phyloP scores from a whole-genome alignment of 2,888 invertebrate genomes.

The Penaeus monodon region DNA sequence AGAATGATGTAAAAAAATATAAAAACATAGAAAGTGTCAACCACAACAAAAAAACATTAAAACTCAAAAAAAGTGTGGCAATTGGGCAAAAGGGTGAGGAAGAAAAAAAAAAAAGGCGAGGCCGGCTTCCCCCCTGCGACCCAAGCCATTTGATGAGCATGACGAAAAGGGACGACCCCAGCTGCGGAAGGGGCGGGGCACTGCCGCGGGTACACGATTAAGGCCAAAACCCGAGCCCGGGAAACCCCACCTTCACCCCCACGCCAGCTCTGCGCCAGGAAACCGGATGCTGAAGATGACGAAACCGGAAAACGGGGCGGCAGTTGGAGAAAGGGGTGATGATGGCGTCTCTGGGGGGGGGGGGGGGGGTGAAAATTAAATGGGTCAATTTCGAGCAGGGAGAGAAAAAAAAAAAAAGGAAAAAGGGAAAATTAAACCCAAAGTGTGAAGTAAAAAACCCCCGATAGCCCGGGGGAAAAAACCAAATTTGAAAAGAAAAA shows the following conservation, averaged over 20 bases:
- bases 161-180: conserved; percentile 65
- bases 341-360: conserved; percentile 56
- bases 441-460: too few species aligned
- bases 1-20: too few species aligned
- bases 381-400: too few species aligned
- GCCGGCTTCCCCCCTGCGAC: conserved; percentile 49
- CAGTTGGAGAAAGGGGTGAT: conserved; percentile 55
- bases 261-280: conserved; percentile 60
- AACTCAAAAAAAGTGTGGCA: neutral
- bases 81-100: too few species aligned
- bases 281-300: conserved; percentile 63
- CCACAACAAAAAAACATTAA: too few species aligned
- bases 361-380: neutral
- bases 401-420: too few species aligned
- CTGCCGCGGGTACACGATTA: conserved; percentile 63
- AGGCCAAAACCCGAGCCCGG: conserved; percentile 63
- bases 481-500: too few species aligned
- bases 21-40: too few species aligned
- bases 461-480: too few species aligned
- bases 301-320: conserved; percentile 53
- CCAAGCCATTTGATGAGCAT: conserved; percentile 63
- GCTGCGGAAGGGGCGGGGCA: conserved; percentile 56
- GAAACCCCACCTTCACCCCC: conserved; percentile 49
- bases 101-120: too few species aligned
- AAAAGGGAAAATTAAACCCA: too few species aligned